These are phyloP conservation scores for Xenopus laevis DNA, from an alignment of 2,113 vertebrate species.

Conservation along the genomic window DNA sequence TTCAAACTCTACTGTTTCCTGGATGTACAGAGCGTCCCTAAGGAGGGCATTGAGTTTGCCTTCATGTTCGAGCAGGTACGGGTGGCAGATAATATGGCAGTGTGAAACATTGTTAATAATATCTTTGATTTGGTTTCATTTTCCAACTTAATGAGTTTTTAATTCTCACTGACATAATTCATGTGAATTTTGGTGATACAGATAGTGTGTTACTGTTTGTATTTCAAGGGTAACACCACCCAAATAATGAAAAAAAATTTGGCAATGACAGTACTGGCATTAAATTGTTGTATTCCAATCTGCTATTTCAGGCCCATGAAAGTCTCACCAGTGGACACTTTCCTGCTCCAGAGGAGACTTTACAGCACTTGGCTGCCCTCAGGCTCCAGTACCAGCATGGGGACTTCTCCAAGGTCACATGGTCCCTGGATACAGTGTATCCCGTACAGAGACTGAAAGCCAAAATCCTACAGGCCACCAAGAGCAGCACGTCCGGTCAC, in stretches of 20 bases:
- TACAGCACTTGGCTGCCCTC: conserved; percentile 82
- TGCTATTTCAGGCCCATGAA: conserved; percentile 77
- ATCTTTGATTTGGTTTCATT: too few species aligned
- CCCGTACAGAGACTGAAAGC: conserved; percentile 82
- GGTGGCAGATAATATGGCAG: too few species aligned
- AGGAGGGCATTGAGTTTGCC: conserved; percentile 87
- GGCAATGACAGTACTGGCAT: too few species aligned
- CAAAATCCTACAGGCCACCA: conserved; percentile 84
- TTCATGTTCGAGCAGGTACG: conserved; percentile 93
- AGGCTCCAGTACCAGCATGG: conserved; percentile 85
- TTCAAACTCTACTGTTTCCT: conserved; percentile 93
- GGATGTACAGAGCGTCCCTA: conserved; percentile 86
- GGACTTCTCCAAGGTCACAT: conserved; percentile 74
- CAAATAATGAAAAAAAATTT: too few species aligned
- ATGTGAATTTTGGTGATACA: too few species aligned
- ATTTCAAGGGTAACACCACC: too few species aligned
- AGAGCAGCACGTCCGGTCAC: conserved; percentile 63
- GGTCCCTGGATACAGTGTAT: conserved; percentile 80
- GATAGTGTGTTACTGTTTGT: too few species aligned
- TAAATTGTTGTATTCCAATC: not conserved
- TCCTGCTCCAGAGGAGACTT: conserved; percentile 82
- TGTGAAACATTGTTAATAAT: too few species aligned
- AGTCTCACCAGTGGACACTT: conserved; percentile 87
- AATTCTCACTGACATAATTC: too few species aligned
- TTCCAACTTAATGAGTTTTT: too few species aligned